phyloP scores from a whole-genome alignment of 2,888 invertebrate species.

The Pocota personata region DNA sequence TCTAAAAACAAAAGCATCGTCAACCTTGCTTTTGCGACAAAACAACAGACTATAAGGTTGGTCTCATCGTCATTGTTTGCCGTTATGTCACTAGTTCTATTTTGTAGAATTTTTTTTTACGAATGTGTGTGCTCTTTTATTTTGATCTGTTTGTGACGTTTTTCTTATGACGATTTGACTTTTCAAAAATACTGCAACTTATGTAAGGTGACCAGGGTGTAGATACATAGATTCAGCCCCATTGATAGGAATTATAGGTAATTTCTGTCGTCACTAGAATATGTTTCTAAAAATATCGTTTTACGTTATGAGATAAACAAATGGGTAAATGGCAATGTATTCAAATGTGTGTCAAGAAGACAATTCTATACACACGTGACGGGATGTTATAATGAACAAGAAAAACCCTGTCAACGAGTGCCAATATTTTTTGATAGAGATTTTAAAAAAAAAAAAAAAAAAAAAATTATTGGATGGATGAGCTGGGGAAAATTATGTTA shows the following conservation, averaged over 20 bases:
- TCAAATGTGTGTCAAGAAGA: conserved; percentile 65
- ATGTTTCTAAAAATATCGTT: conserved; percentile 7
- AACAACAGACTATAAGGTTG: conserved; percentile 30
- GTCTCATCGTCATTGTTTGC: conserved; percentile 25
- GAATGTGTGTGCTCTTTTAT: background rate
- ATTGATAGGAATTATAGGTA: background rate
- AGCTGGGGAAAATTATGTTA: background rate
- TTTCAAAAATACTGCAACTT: background rate
- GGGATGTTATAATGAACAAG: background rate
- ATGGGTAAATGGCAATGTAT: conserved; percentile 18
- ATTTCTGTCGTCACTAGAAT: conserved; percentile 26
- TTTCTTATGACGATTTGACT: background rate
- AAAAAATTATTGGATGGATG: background rate
- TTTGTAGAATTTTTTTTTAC: background rate
- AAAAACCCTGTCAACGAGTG: conserved; percentile 16
- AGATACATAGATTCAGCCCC: background rate
- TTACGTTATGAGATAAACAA: background rate
- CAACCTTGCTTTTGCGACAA: conserved; percentile 53
- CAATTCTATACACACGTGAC: conserved; percentile 38
- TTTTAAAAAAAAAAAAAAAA: background rate
- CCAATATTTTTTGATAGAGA: conserved; percentile 13
- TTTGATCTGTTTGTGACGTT: conserved; percentile 37
- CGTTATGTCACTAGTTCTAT: background rate
- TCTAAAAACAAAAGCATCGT: background rate
- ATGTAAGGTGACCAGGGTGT: conserved; percentile 7